Base-by-base conservation (phyloP, 2,888 invertebrate genomes). In the Syrista parreyssii region DNA sequence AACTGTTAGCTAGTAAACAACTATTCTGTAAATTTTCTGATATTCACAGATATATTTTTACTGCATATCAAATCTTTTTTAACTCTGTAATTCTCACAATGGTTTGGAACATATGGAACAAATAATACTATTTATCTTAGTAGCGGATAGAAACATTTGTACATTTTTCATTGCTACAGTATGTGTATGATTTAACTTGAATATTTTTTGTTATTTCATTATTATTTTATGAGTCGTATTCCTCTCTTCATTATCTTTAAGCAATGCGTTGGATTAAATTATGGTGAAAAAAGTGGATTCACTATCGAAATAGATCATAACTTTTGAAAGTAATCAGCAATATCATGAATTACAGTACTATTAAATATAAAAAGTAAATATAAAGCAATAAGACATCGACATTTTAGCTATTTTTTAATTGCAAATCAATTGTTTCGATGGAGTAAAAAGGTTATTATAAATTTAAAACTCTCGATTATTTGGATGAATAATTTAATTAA, bases 141-240 rank as follows among this genome's bases (percentile, higher is more conserved):
- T 76, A 76, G 76, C 40, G 35, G 74, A 34, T 74, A 77, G 35
- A 74, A 4, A 77, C 74, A 75, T 77, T 77, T 77, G 77, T 77
- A 77, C 77, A 77, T 77, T 77, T 77, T 74, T 75, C 77, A 77
- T 74, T 77, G 77, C 71, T 77, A 74, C 69, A 32, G 69, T 69
- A 75, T 68, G 68, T 69, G 32, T 75, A 75, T 55, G 74, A n/a
- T n/a, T 74, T 77, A 68, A 68, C 69, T 75, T 74, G 74, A 77
- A 77, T 77, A 74, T 69, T 74, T 40, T 74, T 68, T 77, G 68
- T 68, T 77, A 23, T 68, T 34, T 75, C 69, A 74, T 77, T 77
- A 69, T 74, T 77, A 74, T 77, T 74, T 74, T 76, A 55, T 55
- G 23, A 55, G 6, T 68, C 68, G 68, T 35, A 73, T 73, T 73